Base-by-base conservation (phyloP, 1,140 invertebrate genomes). In the Eueides isabella region DNA sequence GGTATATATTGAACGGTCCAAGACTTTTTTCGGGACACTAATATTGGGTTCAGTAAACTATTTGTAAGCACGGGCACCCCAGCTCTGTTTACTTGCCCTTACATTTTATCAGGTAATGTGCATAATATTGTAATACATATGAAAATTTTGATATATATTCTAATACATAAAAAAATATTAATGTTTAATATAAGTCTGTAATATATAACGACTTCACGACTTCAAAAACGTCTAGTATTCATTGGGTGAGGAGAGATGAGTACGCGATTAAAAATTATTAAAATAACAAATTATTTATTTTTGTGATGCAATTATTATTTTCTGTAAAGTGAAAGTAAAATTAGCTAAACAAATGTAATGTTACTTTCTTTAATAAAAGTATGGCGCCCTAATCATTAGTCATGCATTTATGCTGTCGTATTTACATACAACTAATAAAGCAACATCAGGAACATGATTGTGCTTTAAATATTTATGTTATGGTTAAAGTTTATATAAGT, bases 11-110 rank as follows among this genome's bases (percentile, higher is more conserved):
- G 48, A 68, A 23, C 48, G 44, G 19, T 2, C 19, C 19, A 26
- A 55, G 19, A n/a, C 35, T 35, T 65, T 48, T 38, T 66, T 67
- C 69, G 48, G 64, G 30, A 67, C 74, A 41, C 48, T 64, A 70
- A 63, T 44, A 67, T 62, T 62, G 38, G 65, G 68, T 67, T 76
- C 74, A 76, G 69, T 72, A 68, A 76, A 71, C 74, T 72, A 76
- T 76, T 71, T 75, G 29, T 19, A 71, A 63, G 63, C 48, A 38
- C 48, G 66, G 63, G 31, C 65, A 29, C 65, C 41, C 72, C 28
- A 41, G 35, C 29, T 65, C 19, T 35, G n/a, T 67, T 35, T 61
- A 28, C 33, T 61, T 38, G 63, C 23, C 44, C 55, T 30, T 66
- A 12, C 41, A 69, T 38, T 28, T 30, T 63, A 63, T 41, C 55